Conservation (phyloP, 2,888 invertebrate species). For the Ommatoiulus sabulosus region DNA sequence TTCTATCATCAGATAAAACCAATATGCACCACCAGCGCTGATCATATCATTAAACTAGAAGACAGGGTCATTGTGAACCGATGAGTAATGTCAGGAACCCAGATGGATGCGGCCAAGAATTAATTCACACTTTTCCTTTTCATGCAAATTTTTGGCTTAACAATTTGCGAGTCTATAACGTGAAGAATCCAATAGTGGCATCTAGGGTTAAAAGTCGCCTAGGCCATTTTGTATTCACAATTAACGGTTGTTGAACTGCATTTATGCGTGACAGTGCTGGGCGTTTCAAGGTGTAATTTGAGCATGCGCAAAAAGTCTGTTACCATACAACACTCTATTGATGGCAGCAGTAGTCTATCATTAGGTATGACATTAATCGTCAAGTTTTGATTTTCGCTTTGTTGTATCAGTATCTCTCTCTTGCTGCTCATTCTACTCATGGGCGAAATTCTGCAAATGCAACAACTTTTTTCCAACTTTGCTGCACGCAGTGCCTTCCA, state of each 20-base stretch:
- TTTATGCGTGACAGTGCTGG: background rate
- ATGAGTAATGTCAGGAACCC: background rate
- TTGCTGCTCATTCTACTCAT: too few relatives aligned
- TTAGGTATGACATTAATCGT: background rate
- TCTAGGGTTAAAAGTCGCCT: conserved; percentile 23
- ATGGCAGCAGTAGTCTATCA: background rate
- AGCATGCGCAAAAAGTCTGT: background rate
- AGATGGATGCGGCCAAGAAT: background rate
- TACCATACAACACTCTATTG: background rate
- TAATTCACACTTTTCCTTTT: conserved; percentile 17
- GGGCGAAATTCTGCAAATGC: too few relatives aligned
- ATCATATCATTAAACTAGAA: background rate
- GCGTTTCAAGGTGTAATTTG: background rate
- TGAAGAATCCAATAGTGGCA: conserved; percentile 7
- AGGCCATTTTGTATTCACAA: conserved; percentile 11
- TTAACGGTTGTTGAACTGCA: conserved; percentile 26
- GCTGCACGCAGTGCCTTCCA: too few relatives aligned
- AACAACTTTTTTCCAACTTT: too few relatives aligned
- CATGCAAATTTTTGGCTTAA: background rate
- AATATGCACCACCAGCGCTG: background rate
- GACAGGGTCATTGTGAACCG: background rate
- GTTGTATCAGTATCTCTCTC: background rate
- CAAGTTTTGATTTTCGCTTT: background rate
- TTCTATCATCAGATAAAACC: background rate
- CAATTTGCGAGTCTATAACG: background rate